These are phyloP conservation scores for Zeus faber DNA, from an alignment of 2,113 vertebrate species.

Conservation along the genomic window DNA sequence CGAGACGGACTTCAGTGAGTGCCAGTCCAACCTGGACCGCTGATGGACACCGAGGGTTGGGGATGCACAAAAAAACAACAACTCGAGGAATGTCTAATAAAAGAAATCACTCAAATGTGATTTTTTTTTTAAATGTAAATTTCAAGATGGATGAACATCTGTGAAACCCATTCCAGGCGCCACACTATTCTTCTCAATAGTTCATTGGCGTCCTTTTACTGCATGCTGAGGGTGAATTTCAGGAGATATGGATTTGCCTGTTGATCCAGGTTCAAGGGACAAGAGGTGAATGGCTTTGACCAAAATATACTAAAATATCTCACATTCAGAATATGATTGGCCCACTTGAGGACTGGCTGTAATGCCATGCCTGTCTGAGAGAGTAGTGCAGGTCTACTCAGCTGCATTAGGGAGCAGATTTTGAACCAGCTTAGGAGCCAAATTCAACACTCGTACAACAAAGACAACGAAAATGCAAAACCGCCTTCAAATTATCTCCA, in stretches of 20 bases:
- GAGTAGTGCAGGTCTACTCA: conserved; percentile 48
- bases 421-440: too few species aligned
- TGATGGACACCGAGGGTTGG: conserved; percentile 53
- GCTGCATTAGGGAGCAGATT: too few species aligned
- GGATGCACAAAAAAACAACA: not conserved
- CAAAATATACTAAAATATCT: not conserved
- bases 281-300: not conserved
- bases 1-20: conserved; percentile 84
- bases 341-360: conserved; percentile 14
- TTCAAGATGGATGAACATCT: not conserved
- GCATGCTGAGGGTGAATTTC: conserved; percentile 58
- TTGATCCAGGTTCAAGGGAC: not conserved
- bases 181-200: conserved; percentile 29
- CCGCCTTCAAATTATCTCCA: too few species aligned
- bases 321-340: not conserved
- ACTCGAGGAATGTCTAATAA: conserved; percentile 18
- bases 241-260: conserved; percentile 7
- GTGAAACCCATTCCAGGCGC: conserved; percentile 13
- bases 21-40: conserved; percentile 85
- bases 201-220: conserved; percentile 49
- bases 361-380: conserved; percentile 20
- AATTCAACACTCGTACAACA: too few species aligned
- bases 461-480: too few species aligned
- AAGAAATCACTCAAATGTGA: conserved; percentile 24
- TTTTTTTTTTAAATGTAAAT: conserved; percentile 22